A percentile compares a stretch with the other conserved stretches of the same genome.
phyloP scores from a whole-genome alignment of 2,113 vertebrate species.

The Puffinus mauretanicus region DNA sequence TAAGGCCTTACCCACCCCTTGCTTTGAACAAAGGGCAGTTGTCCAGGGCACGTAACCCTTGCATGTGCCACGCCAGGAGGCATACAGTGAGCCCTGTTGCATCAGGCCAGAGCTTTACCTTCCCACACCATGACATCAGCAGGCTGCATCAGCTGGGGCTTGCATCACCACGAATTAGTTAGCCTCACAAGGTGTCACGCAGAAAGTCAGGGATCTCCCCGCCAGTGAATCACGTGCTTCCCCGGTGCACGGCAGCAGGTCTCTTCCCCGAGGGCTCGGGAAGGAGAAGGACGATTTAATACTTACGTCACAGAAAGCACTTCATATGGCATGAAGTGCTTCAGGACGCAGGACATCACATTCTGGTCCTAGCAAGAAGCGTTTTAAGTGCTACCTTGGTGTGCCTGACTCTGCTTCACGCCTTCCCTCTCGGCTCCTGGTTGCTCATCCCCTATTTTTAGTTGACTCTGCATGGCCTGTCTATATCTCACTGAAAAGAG shows the following conservation, averaged over 20 bases:
- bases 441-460: not conserved
- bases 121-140: not conserved
- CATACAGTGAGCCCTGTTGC: not conserved
- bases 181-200: not conserved
- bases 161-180: not conserved
- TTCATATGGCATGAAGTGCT: not conserved
- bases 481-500: not conserved
- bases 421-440: not conserved
- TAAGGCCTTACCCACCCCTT: not conserved
- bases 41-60: not conserved
- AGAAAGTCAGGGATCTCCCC: not conserved
- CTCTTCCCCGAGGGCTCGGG: not conserved
- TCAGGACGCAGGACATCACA: not conserved
- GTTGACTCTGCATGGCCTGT: not conserved
- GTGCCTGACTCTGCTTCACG: not conserved
- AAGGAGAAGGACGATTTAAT: not conserved
- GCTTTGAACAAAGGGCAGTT: not conserved
- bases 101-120: not conserved
- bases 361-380: not conserved
- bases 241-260: not conserved
- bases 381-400: not conserved
- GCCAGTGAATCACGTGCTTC: not conserved
- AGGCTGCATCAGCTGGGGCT: not conserved
- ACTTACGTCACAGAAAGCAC: not conserved
- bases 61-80: not conserved